A percentile compares a stretch with the other conserved stretches of the same genome.
Evolutionary conservation across 2,888 invertebrate genomes (phyloP).

Genomic region (Torymus texanus): DNA sequence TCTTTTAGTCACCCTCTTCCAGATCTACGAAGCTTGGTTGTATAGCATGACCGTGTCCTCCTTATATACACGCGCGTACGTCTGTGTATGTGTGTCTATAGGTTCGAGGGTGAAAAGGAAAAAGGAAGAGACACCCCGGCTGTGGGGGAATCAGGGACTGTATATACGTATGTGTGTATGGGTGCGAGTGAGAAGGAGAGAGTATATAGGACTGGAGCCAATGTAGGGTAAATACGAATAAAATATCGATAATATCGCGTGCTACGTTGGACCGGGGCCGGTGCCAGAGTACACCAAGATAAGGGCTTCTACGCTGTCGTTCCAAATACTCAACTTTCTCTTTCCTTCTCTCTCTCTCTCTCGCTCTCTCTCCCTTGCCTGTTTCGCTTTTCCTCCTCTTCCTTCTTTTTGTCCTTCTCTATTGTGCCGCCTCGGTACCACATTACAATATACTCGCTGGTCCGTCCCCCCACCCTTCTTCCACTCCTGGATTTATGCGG

Average conservation of each 20-base stretch:
- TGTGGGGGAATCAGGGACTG: constrained; percentile 25
- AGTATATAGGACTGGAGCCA: constrained; percentile 49
- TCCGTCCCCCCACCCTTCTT: no score
- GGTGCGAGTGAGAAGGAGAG: background rate
- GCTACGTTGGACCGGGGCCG: constrained; percentile 47
- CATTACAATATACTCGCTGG: constrained; percentile 41
- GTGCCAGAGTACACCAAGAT: constrained; percentile 50
- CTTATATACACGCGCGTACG: constrained; percentile 29
- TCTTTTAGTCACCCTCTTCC: background rate
- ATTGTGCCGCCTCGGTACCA: background rate
- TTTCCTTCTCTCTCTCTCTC: constrained; percentile 11
- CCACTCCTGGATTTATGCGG: constrained; percentile 55
- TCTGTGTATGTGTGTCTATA: background rate
- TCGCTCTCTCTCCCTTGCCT: constrained; percentile 11
- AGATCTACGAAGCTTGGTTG: background rate
- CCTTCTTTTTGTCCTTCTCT: constrained; percentile 5
- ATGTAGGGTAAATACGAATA: constrained; percentile 65
- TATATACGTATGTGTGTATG: no score
- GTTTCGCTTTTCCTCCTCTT: constrained; percentile 7
- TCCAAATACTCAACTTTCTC: constrained; percentile 29
- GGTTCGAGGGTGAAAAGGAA: background rate
- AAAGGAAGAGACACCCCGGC: constrained; percentile 44
- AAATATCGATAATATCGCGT: constrained; percentile 65
- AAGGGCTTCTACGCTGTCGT: constrained; percentile 33
- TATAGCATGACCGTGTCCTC: background rate